A percentile compares a stretch with the other conserved stretches of the same genome.
These are phyloP conservation scores for Melanostoma scalare DNA, from an alignment of 2,888 invertebrate species.

Conservation along the genomic window DNA sequence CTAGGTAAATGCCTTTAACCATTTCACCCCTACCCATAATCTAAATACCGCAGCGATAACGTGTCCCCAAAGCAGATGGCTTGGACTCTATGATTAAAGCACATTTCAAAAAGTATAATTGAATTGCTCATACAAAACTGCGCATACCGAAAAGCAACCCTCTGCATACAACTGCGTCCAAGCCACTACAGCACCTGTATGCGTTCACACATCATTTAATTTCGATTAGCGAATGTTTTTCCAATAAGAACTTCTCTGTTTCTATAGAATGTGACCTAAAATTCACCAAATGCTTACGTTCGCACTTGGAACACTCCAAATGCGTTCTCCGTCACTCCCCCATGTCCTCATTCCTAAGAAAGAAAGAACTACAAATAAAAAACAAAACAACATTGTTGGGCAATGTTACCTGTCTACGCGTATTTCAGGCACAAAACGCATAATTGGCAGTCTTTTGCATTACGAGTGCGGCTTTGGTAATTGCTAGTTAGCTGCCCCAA, in stretches of 20 bases:
- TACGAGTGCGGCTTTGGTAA: conserved; percentile 63
- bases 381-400: background rate
- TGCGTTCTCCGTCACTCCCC: conserved; percentile 2
- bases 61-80: conserved; percentile 10
- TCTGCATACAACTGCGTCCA: conserved; percentile 2
- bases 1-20: no score
- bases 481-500: conserved; percentile 64
- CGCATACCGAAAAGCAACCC: background rate
- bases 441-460: conserved; percentile 70
- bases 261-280: conserved; percentile 50
- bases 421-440: conserved; percentile 62
- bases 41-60: background rate
- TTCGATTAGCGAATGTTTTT: conserved; percentile 79
- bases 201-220: conserved; percentile 82
- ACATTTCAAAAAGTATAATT: background rate
- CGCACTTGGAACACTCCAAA: conserved; percentile 42
- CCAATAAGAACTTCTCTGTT: conserved; percentile 50
- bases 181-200: conserved; percentile 77
- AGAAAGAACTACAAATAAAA: no score
- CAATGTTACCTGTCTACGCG: conserved; percentile 36
- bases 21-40: no score
- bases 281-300: conserved; percentile 61
- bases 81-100: conserved; percentile 18
- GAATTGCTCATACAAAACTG: no score
- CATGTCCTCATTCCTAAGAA: background rate